Conservation (phyloP, 2,797 vertebrate genomes). For the Amblyraja radiata region DNA sequence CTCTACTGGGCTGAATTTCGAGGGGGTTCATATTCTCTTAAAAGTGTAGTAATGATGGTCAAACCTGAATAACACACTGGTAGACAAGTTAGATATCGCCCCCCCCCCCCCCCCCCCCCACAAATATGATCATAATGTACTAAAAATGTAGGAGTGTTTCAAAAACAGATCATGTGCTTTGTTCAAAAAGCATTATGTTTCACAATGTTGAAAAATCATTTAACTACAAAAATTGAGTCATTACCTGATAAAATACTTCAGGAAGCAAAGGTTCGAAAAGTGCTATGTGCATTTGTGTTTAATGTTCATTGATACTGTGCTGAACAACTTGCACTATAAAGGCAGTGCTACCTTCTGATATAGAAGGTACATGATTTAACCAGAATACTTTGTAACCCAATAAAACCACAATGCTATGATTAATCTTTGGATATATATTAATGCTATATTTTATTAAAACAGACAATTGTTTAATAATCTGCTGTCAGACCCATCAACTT, state of each 20-base stretch:
- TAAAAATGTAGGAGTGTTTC: slow-evolving; percentile 19
- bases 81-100: not conserved
- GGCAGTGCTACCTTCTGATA: not conserved
- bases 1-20: slow-evolving; percentile 97
- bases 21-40: slow-evolving; percentile 91
- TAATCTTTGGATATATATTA: slow-evolving; percentile 18
- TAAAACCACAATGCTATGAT: not conserved
- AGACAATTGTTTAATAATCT: slow-evolving; percentile 29
- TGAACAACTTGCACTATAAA: not conserved
- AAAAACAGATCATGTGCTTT: slow-evolving; percentile 24
- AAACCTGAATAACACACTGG: slow-evolving; percentile 56
- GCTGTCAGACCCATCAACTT: not conserved
- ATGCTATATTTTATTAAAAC: slow-evolving; percentile 15
- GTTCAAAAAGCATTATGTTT: slow-evolving; percentile 13
- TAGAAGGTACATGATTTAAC: not conserved
- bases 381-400: slow-evolving; percentile 19
- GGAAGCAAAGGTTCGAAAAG: not conserved
- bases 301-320: not conserved
- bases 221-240: not conserved
- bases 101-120: too few relatives aligned
- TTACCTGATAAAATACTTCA: slow-evolving; percentile 22
- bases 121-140: not conserved
- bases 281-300: not conserved
- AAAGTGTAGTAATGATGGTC: slow-evolving; percentile 87
- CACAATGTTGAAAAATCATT: not conserved